These are phyloP conservation scores for Chelon labrosus DNA, from an alignment of 2,797 vertebrate genomes.

Conservation along the genomic window DNA sequence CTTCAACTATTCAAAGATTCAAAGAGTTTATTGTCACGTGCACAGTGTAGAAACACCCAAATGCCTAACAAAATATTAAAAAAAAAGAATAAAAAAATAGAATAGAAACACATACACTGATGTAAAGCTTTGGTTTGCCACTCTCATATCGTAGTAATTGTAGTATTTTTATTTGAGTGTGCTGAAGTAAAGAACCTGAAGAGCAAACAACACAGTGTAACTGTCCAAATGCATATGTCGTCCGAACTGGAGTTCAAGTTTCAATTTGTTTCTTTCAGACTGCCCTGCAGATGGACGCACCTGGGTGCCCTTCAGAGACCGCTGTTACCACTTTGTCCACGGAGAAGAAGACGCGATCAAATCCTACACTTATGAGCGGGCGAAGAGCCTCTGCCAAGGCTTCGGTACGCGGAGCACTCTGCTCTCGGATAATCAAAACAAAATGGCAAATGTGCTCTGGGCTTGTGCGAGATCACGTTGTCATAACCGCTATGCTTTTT, in stretches of 20 bases:
- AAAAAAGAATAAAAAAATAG: too few species aligned
- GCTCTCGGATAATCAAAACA: neutral
- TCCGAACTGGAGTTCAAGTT: slow-evolving; percentile 3
- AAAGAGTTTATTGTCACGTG: too few species aligned
- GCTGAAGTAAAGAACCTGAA: neutral
- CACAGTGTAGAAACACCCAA: too few species aligned
- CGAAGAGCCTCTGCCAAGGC: slow-evolving; percentile 74
- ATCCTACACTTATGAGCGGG: slow-evolving; percentile 77
- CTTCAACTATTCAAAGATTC: too few species aligned
- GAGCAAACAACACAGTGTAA: neutral
- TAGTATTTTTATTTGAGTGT: too few species aligned
- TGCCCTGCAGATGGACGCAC: slow-evolving; percentile 85
- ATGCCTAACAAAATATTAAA: too few species aligned
- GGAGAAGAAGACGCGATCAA: slow-evolving; percentile 82
- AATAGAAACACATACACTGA: too few species aligned
- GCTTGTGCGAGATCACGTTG: neutral
- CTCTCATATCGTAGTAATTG: too few species aligned
- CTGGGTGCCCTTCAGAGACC: slow-evolving; percentile 78
- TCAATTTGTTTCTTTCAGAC: slow-evolving; percentile 61
- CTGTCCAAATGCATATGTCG: neutral
- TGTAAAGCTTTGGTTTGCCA: too few species aligned
- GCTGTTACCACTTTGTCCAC: slow-evolving; percentile 86
- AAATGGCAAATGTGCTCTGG: neutral
- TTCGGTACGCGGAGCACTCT: slow-evolving; percentile 69
- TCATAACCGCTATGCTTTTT: slow-evolving; percentile 4